A percentile compares a stretch with the other conserved stretches of the same genome.
These are phyloP conservation scores for Xestia ashworthii DNA, from an alignment of 2,888 invertebrate genomes.

Conservation along the genomic window DNA sequence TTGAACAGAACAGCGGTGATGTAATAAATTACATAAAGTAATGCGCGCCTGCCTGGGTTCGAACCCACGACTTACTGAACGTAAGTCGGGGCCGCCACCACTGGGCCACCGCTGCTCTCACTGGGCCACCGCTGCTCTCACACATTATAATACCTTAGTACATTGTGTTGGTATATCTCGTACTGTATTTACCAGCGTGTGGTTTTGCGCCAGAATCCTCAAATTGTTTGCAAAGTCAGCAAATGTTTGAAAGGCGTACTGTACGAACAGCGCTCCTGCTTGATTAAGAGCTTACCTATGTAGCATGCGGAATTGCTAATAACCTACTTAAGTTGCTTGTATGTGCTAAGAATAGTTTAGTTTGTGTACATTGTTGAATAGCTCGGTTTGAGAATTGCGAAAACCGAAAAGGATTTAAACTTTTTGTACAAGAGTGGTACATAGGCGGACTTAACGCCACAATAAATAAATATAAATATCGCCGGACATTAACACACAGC, in stretches of 20 bases:
- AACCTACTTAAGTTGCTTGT: background rate
- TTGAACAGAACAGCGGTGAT: no score
- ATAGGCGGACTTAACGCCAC: no score
- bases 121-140: no score
- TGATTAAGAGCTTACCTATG: slow-evolving; percentile 32
- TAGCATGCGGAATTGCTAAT: slow-evolving; percentile 11
- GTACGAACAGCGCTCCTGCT: slow-evolving; percentile 3
- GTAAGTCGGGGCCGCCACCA: no score
- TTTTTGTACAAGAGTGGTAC: no score
- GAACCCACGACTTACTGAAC: no score
- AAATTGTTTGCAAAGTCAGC: slow-evolving; percentile 31
- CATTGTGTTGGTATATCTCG: background rate
- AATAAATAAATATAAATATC: no score
- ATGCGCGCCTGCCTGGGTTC: no score
- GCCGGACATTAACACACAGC: no score
- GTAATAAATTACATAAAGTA: no score
- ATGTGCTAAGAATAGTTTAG: slow-evolving; percentile 7
- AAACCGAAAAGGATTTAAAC: no score
- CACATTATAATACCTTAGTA: background rate
- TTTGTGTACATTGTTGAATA: background rate
- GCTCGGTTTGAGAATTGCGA: background rate
- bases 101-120: no score
- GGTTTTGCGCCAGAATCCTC: background rate
- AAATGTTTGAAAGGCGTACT: slow-evolving; percentile 19
- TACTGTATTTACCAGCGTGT: background rate